These are phyloP conservation scores for Dicranocentrus wangi DNA, from an alignment of 2,888 invertebrate genomes.

Conservation along the genomic window DNA sequence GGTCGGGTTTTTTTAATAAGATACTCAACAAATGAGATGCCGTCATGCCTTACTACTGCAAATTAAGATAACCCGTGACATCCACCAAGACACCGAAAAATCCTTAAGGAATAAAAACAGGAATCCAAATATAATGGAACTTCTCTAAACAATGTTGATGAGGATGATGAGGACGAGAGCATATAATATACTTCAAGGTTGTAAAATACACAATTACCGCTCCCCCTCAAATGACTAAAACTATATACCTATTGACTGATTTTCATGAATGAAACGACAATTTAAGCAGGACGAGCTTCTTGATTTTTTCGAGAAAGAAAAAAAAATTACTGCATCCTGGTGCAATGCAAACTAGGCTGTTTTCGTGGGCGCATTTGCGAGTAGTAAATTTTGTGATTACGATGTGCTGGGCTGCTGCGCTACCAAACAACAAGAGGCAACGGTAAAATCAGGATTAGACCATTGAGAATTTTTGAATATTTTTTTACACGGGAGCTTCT, in stretches of 20 bases:
- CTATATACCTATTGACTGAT: no score
- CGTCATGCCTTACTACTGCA: no score
- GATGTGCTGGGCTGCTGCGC: background rate
- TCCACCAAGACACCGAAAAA: background rate
- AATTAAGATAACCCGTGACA: conserved; percentile 5
- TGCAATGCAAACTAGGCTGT: conserved; percentile 56
- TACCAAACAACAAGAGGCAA: conserved; percentile 20
- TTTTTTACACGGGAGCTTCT: background rate
- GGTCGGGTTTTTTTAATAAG: conserved; percentile 35
- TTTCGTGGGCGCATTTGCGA: conserved; percentile 50
- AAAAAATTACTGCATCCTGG: conserved; percentile 43
- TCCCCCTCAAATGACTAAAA: conserved; percentile 27
- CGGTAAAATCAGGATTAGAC: conserved; percentile 50
- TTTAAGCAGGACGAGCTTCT: background rate
- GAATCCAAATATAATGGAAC: background rate
- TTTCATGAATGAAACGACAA: conserved; percentile 59
- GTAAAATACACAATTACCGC: conserved; percentile 18
- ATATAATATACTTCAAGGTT: conserved; percentile 30
- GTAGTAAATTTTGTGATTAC: conserved; percentile 45
- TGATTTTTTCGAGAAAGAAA: background rate
- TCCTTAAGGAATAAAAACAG: background rate
- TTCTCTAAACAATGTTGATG: no score
- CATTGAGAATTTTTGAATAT: conserved; percentile 19
- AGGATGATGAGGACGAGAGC: no score
- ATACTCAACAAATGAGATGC: no score